phyloP scores from a whole-genome alignment of 2,113 vertebrate species.

The Ictalurus furcatus region DNA sequence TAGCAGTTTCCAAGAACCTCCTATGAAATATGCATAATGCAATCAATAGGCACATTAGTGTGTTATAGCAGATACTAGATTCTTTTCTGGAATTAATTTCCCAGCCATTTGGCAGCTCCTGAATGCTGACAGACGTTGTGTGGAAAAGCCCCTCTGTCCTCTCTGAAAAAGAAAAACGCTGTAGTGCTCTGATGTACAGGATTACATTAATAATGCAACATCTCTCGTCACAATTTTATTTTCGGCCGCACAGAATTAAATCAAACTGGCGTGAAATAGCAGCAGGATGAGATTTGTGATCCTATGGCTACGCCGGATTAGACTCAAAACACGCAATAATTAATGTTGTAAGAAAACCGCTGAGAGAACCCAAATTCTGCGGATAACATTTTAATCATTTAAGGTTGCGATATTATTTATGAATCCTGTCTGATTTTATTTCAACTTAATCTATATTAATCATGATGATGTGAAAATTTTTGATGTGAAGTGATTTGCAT shows the following conservation, averaged over 20 bases:
- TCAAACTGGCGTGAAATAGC: slow-evolving; percentile 35
- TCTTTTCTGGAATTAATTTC: neutral
- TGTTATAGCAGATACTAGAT: neutral
- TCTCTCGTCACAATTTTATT: slow-evolving; percentile 51
- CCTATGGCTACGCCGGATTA: slow-evolving; percentile 10
- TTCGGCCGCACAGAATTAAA: neutral
- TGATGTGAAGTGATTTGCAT: neutral
- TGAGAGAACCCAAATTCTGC: slow-evolving; percentile 25
- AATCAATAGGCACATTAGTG: neutral
- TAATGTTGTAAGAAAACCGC: slow-evolving; percentile 32
- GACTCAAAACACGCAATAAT: slow-evolving; percentile 10
- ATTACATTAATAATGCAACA: slow-evolving; percentile 51
- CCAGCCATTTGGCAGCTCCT: neutral
- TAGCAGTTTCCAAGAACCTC: neutral
- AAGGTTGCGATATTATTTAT: neutral
- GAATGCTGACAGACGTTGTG: neutral
- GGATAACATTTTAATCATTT: slow-evolving; percentile 10
- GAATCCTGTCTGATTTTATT: neutral
- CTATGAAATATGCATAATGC: neutral
- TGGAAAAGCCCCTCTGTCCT: neutral
- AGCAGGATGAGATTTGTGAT: slow-evolving; percentile 3
- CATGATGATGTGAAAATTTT: neutral
- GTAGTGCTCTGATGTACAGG: neutral
- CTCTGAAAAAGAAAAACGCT: neutral
- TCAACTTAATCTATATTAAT: neutral